Evolutionary conservation across 2,888 invertebrate genomes (phyloP).

Genomic region (Drosophila antonietae): DNA sequence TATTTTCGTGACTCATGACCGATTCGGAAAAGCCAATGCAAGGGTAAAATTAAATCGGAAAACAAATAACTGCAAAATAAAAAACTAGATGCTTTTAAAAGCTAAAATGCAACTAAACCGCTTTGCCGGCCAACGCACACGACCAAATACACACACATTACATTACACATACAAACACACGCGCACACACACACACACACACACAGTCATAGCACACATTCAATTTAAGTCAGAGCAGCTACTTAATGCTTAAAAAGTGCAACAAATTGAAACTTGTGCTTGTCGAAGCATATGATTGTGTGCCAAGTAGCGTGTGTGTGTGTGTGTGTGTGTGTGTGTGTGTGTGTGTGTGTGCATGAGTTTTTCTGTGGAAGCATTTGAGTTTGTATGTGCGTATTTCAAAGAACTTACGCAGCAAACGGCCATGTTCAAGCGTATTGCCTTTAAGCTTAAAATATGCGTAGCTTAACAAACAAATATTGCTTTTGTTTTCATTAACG

Average conservation of each 20-base stretch:
- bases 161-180: constrained; percentile 26
- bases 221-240: constrained; percentile 62
- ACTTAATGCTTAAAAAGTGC: constrained; percentile 82
- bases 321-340: constrained; percentile 22
- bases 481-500: constrained; percentile 30
- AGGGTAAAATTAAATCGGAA: constrained; percentile 37
- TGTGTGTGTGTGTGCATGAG: constrained; percentile 15
- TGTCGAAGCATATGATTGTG: constrained; percentile 82
- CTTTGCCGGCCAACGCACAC: constrained; percentile 63
- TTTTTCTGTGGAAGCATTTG: not conserved
- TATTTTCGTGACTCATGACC: not conserved
- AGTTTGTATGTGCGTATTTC: constrained; percentile 18
- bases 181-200: constrained; percentile 19
- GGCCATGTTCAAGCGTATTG: constrained; percentile 62
- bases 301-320: constrained; percentile 43
- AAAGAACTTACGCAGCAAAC: constrained; percentile 55
- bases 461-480: constrained; percentile 41
- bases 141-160: constrained; percentile 30
- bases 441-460: constrained; percentile 60
- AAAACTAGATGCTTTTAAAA: constrained; percentile 65
- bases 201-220: constrained; percentile 24
- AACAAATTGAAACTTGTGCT: constrained; percentile 83
- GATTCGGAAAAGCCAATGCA: constrained; percentile 12
- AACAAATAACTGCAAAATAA: constrained; percentile 53
- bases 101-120: constrained; percentile 71